phyloP scores from a whole-genome alignment of 2,888 invertebrate genomes.

The Odontocolon sp. region DNA sequence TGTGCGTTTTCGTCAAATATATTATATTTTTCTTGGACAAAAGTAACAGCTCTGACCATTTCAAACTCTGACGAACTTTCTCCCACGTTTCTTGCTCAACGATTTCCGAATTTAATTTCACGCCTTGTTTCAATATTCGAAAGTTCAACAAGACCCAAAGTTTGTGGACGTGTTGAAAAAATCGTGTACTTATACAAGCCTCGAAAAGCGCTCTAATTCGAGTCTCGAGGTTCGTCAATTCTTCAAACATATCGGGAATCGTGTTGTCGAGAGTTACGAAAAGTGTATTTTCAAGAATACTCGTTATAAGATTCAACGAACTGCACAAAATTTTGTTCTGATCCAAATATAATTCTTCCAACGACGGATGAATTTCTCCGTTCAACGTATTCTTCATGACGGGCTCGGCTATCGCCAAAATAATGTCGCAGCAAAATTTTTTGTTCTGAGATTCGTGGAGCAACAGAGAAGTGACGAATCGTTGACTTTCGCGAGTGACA shows the following conservation, averaged over 20 bases:
- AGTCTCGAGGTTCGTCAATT: constrained; percentile 71
- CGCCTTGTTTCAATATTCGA: constrained; percentile 71
- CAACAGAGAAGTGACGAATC: constrained; percentile 82
- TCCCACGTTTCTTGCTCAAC: constrained; percentile 70
- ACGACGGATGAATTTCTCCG: constrained; percentile 69
- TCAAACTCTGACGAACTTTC: constrained; percentile 77
- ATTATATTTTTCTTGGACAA: constrained; percentile 76
- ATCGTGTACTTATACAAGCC: constrained; percentile 76
- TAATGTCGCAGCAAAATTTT: constrained; percentile 82
- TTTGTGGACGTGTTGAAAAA: constrained; percentile 82
- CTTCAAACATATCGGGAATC: constrained; percentile 74
- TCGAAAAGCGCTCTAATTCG: constrained; percentile 75
- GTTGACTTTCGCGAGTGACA: constrained; percentile 86
- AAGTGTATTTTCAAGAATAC: constrained; percentile 74
- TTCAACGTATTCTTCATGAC: constrained; percentile 83
- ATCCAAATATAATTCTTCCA: constrained; percentile 81
- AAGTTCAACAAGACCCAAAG: constrained; percentile 81
- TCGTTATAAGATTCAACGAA: constrained; percentile 74
- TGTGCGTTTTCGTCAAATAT: constrained; percentile 78
- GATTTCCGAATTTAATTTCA: constrained; percentile 52
- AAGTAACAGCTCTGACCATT: constrained; percentile 75
- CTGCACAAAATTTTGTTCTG: constrained; percentile 76
- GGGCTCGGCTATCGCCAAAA: constrained; percentile 83
- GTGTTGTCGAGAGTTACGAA: constrained; percentile 71
- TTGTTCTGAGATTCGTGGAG: constrained; percentile 69